Evolutionary conservation across 1,140 invertebrate species (phyloP), one percentile per base, ranked within the genome.

Genomic region (Adoxophyes honmai): DNA sequence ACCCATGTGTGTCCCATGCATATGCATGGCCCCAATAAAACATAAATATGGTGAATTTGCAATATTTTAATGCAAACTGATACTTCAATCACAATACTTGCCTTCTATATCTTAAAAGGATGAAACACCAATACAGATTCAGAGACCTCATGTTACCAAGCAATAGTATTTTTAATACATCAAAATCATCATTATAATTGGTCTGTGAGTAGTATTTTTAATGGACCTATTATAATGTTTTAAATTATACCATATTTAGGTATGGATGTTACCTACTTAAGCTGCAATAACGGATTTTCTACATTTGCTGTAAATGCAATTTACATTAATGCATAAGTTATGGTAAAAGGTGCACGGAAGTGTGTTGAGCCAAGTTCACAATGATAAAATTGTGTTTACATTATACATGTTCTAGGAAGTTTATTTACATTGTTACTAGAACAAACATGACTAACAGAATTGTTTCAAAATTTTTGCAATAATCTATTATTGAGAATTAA

Each of bases 401-500:
- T 48, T 28, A 48, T 10, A 48, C 21, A 48, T 21, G 42, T 48
- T 48, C 42, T 48, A 11, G 42, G 21, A 11, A 48, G 21, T 21
- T 48, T 48, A 48, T 48, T 48, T 48, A 48, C 42, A 48, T n/a
- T 48, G 42, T 21, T 44, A 44, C 39, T 44, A 16, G 39, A 44
- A 44, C 39, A n/a, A 28, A 28, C 21, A 48, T 48, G n/a, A 6
- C 42, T 21, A 48, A 18, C 42, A 48, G 42, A 48, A 48, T 48
- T 48, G 6, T 28, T 21, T 48, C 16, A 21, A 10, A 33, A 48
- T 48, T 48, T 18, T 28, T 66, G 62, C 66, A 75, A 75, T 75
- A 73, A 67, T 69, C 67, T 70, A 70, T 73, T 73, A 73, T 71
- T 73, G 69, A 68, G 68, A 64, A 75, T 75, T 73, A 68, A 76